Base-by-base conservation (phyloP, 2,113 vertebrate species). In the Charadrius vociferus region DNA sequence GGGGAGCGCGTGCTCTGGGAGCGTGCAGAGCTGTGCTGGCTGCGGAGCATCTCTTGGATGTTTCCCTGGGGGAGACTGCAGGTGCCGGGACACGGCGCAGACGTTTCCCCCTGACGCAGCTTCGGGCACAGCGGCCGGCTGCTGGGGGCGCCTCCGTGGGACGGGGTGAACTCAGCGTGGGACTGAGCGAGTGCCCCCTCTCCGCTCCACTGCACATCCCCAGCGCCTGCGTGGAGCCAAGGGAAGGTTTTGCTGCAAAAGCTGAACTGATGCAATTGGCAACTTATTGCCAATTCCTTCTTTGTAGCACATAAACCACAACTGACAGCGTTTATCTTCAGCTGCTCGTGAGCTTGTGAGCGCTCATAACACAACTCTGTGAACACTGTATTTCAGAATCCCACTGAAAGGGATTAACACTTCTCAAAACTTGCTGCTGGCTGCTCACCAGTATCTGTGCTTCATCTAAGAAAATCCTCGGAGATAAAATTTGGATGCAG, bases 321-420 rank as follows among this genome's bases (percentile, higher is more conserved):
- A 37, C 21, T 7, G 36, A 1, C 30, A 0, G 0, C 1, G 61
- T 7, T 45, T 17, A 47, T 37, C 62, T 65, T 7, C 37, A 21
- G 67, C 70, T 34, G 3, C 8, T 6, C 0, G 0, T 3, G 75
- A 12, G 39, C 71, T 22, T 3, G 9, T 7, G 58, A 3, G 41
- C 15, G 47, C 77, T 68, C 16, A 1, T 16, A 49, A 8, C 30
- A 34, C 45, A 14, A 4, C 3, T 1, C 26, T 3, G 0, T 21
- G 29, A 41, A 4, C 65, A 30, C 7, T 1, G 1, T 2, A 1
- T 3, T 13, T 29, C n/a, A 27, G 37, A 34, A 32, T 17, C 16
- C 1, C 23, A 10, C 2, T 12, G 74, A 9, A 4, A 4, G 34
- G 50, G 43, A 34, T 3, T 5, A 27, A 13, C 50, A 3, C 37